Evolutionary conservation across 2,113 vertebrate species (phyloP), one percentile per base, ranked within the genome.

Genomic region (Ptychochromis oligacanthus): DNA sequence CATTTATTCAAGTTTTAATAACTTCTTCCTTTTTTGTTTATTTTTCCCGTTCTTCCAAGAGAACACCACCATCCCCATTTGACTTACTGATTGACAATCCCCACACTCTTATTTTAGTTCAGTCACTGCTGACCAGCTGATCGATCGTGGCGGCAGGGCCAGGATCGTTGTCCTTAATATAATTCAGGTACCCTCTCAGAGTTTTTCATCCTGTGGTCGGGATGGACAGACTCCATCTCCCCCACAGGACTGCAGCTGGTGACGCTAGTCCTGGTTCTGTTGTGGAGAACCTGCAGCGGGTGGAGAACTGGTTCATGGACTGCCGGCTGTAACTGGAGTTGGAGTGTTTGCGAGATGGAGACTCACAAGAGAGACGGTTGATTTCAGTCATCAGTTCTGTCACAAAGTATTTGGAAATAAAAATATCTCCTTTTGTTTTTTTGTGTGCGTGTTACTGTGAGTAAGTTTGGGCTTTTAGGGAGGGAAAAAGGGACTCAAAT

Each of bases 11-110:
- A 28, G 18, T 28, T 61, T 28, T 34, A 0, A 61, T 20, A 3
- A 46, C 46, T 67, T 67, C 3, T 15, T 2, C 6, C 6, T 49
- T 49, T 38, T 46, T 65, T 1, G 40, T 10, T 13, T 43, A 5
- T 65, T n/a, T 38, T 65, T 26, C 38, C n/a, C 0, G 38, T 38
- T 64, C 12, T 43, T 65, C 62, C 43, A 17, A 17, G 4, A 11
- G 17, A 67, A 67, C 38, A 0, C 1, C 4, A 43, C 13, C 62
- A 43, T 13, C n/a, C n/a, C 24, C 0, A 36, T 40, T 64, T 64
- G 7, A 0, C 20, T 0, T 0, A 0, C n/a, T 36, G 14, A 15
- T 65, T n/a, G 0, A 14, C 38, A 65, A 14, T 6, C 38, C 11
- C 64, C 38, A 4, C 6, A 14, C 64, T 67, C 43, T 67, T 67